phyloP scores from a whole-genome alignment of 2,113 vertebrate species.

The Ceyx cyanopectus region DNA sequence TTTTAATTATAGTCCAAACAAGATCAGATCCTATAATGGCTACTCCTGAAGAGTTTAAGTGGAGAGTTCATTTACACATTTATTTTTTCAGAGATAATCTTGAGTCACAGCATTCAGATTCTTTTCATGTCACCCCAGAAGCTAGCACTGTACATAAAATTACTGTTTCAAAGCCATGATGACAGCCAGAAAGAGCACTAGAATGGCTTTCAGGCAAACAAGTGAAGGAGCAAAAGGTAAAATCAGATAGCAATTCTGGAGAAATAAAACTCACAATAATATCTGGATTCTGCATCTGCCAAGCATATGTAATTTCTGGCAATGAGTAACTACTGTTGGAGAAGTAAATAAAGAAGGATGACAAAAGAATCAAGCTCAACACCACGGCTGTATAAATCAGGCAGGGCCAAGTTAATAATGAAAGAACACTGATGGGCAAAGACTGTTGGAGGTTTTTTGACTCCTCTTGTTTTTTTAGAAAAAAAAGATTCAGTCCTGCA shows the following conservation, averaged over 20 bases:
- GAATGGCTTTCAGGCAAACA: not conserved
- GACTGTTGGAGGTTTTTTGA: not conserved
- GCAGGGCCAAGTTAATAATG: constrained; percentile 24
- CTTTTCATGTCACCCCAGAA: not conserved
- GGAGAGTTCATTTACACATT: not conserved
- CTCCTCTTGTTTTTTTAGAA: not conserved
- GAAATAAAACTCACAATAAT: constrained; percentile 44
- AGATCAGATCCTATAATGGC: not conserved
- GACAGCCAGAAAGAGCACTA: not conserved
- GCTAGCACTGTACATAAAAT: not conserved
- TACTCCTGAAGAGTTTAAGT: not conserved
- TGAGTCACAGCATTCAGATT: not conserved
- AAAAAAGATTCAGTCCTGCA: not conserved
- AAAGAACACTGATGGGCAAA: not conserved
- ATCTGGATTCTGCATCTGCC: constrained; percentile 58
- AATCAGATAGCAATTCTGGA: not conserved
- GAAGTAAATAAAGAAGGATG: constrained; percentile 46
- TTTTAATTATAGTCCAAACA: not conserved
- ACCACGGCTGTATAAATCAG: not conserved
- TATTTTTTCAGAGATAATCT: not conserved
- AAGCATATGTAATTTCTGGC: constrained; percentile 65
- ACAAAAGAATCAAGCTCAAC: constrained; percentile 46
- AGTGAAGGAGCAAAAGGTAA: constrained; percentile 17
- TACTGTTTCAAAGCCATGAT: not conserved
- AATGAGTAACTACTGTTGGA: constrained; percentile 24